These are phyloP conservation scores for Psylliodes chrysocephalus DNA, from an alignment of 2,888 invertebrate genomes.

Conservation along the genomic window DNA sequence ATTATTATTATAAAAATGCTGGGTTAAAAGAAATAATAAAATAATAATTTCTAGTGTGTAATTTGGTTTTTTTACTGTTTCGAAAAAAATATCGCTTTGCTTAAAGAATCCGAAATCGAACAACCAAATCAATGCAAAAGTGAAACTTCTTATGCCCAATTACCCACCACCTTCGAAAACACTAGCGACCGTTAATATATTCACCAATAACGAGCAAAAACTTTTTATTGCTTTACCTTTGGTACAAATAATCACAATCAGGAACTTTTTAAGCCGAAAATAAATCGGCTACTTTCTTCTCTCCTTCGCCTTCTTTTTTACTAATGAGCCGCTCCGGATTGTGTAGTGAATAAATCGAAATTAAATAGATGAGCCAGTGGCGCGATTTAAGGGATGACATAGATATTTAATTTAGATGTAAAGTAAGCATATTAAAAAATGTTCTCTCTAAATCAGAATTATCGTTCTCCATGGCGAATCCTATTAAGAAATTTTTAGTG, in stretches of 20 bases:
- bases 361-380: slow-evolving; percentile 34
- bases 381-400: not conserved
- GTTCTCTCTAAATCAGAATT: no score
- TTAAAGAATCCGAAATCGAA: not conserved
- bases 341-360: slow-evolving; percentile 16
- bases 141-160: slow-evolving; percentile 22
- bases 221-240: slow-evolving; percentile 13
- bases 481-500: no score
- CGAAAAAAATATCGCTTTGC: not conserved
- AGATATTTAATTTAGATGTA: no score
- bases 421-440: no score
- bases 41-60: no score
- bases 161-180: slow-evolving; percentile 9
- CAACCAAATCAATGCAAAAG: not conserved
- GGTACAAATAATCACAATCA: slow-evolving; percentile 25
- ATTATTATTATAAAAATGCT: no score
- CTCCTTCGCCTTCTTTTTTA: not conserved
- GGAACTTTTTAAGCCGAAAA: slow-evolving; percentile 10
- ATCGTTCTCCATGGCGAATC: no score
- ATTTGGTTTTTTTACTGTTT: no score
- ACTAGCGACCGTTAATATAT: slow-evolving; percentile 20
- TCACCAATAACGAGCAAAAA: slow-evolving; percentile 34
- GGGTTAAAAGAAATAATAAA: no score
- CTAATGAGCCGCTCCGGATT: slow-evolving; percentile 37
- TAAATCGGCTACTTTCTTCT: slow-evolving; percentile 27